Percentiles rank a stretch among this genome's conserved stretches.
phyloP scores from a whole-genome alignment of 2,888 invertebrate genomes.

The Campoletis raptor region DNA sequence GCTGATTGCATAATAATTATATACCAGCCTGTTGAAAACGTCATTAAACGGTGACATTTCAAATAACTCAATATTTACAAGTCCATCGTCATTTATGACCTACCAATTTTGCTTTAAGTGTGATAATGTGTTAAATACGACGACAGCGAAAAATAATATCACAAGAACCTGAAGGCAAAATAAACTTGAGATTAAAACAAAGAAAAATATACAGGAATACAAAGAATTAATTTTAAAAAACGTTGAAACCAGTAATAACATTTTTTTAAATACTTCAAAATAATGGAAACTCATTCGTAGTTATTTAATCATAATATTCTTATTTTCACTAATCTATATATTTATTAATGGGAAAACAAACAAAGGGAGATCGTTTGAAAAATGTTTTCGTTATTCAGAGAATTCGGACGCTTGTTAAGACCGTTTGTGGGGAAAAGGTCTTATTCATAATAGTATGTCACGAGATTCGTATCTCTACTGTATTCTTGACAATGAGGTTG shows the following conservation, averaged over 20 bases:
- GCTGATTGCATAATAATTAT: background rate
- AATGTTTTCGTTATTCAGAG: background rate
- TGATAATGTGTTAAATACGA: conserved; percentile 9
- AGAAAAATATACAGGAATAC: background rate
- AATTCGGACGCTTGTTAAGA: background rate
- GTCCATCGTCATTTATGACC: conserved; percentile 17
- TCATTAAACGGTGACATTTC: background rate
- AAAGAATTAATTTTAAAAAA: background rate
- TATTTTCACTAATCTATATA: too few species aligned
- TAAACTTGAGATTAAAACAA: background rate
- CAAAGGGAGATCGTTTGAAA: too few species aligned
- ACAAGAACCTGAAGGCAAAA: conserved; percentile 9
- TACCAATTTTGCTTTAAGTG: background rate
- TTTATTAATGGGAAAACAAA: too few species aligned
- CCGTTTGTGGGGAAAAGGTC: background rate
- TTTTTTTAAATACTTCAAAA: background rate
- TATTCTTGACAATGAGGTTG: conserved; percentile 44
- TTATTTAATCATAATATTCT: background rate
- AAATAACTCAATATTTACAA: background rate
- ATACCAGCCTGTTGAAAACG: background rate
- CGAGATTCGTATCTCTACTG: background rate
- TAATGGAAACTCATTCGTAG: background rate
- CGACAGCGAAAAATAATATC: background rate
- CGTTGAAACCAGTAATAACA: background rate
- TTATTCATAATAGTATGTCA: background rate